Evolutionary conservation across 2,888 invertebrate genomes (phyloP).

Genomic region (Pemphredon lugubris): DNA sequence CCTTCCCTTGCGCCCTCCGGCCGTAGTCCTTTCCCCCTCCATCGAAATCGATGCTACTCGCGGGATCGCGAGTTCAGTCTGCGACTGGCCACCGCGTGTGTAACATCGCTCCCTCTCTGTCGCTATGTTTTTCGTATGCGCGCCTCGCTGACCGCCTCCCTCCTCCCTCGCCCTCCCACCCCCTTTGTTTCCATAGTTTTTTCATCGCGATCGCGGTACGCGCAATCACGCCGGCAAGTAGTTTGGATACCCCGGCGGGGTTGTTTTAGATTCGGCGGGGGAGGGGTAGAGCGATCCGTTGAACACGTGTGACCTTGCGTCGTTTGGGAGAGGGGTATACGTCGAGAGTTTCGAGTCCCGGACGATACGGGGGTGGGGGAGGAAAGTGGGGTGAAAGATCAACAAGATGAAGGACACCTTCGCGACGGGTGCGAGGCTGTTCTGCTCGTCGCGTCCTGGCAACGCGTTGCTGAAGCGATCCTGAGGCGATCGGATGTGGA

Average conservation of each 20-base stretch:
- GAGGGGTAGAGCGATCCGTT: constrained; percentile 1
- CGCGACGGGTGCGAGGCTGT: constrained; percentile 13
- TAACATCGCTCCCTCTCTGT: constrained; percentile 56
- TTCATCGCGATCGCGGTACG: not conserved
- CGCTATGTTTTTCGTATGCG: constrained; percentile 23
- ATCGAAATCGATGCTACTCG: constrained; percentile 76
- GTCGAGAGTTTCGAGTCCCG: not conserved
- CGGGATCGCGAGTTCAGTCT: constrained; percentile 75
- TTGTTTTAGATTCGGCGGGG: not conserved
- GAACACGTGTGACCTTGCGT: constrained; percentile 46
- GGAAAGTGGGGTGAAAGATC: constrained; percentile 13
- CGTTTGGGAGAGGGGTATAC: not conserved
- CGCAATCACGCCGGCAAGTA: not conserved
- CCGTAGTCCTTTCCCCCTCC: constrained; percentile 70
- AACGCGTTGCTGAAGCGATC: constrained; percentile 42
- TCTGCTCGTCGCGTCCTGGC: constrained; percentile 4
- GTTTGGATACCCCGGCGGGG: not conserved
- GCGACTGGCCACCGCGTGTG: constrained; percentile 73
- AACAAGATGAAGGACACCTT: constrained; percentile 29
- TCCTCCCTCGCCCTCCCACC: not conserved
- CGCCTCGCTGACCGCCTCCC: too few species aligned
- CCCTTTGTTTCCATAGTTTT: constrained; percentile 1
- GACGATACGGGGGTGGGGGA: not conserved
- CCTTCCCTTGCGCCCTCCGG: constrained; percentile 43
- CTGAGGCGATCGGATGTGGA: constrained; percentile 59